Evolutionary conservation across 2,888 invertebrate genomes (phyloP), one percentile per base, ranked within the genome.

Genomic region (Chloroclystis v-ata): DNA sequence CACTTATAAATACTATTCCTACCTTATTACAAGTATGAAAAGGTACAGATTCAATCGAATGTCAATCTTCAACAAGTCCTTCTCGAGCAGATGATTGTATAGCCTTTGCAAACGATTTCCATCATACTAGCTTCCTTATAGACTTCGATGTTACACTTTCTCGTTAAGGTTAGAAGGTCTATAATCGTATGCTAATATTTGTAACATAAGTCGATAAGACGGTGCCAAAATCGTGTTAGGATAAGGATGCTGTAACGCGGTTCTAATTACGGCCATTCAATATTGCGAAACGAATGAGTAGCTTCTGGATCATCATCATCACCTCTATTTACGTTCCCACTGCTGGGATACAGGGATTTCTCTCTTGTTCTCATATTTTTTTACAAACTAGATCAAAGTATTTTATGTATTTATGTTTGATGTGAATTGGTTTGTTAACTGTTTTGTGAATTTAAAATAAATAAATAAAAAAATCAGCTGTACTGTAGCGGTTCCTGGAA

Each of bases 181-280:
- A 48, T 43, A 50, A 49, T 66, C 8, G 32, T 30, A 14, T 47
- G 46, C 9, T 1, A 28, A 35, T 11, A 4, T 11, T 7, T 38
- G 37, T 33, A 41, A 57, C 47, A 37, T 61, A 47, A 35, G 50
- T 43, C 65, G 43, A 65, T 65, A 54, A 16, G 49, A 20, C 20
- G n/a, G 10, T 29, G 14, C 1, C 45, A 43, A 47, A 44, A 47
- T 47, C 72, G 80, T 76, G 78, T 82, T 82, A 76, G 78, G 79
- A 81, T 84, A 82, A 81, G 84, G 85, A 83, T 84, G 82, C 82
- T 78, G 83, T 80, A 81, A 82, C 78, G 77, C 74, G 65, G 74
- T 59, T 83, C 84, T 84, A 85, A 86, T 87, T 86, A 83, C 80
- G 73, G 63, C 78, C 78, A 78, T 75, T 82, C 79, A 75, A 80